phyloP scores from a whole-genome alignment of 2,113 vertebrate species.

The Ciconia stormi region DNA sequence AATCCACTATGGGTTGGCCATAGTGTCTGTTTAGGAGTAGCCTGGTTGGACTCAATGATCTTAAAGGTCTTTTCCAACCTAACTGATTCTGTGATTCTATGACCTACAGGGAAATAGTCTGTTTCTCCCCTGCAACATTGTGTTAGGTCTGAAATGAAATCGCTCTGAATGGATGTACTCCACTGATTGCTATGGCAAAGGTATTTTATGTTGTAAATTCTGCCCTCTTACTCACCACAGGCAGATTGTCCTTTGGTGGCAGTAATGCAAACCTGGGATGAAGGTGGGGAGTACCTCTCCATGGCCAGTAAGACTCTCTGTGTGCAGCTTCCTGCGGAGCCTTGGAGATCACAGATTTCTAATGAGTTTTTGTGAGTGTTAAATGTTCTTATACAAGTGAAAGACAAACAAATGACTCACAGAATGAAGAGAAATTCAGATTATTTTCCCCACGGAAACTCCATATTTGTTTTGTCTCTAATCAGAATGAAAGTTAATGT shows the following conservation, averaged over 20 bases:
- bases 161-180: neutral
- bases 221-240: neutral
- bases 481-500: neutral
- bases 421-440: neutral
- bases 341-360: neutral
- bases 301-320: neutral
- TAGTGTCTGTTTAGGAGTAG: neutral
- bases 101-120: neutral
- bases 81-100: neutral
- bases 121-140: neutral
- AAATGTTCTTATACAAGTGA: neutral
- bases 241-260: neutral
- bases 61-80: neutral
- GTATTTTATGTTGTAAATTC: neutral
- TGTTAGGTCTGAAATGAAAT: neutral
- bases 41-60: neutral
- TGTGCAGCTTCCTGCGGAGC: neutral
- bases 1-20: neutral
- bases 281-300: neutral
- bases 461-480: neutral
- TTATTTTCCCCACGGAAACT: neutral
- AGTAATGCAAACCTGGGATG: neutral
- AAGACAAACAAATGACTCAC: neutral
- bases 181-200: neutral
- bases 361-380: neutral